phyloP scores from a whole-genome alignment of 2,797 vertebrate species.

The Hemibagrus guttatus region DNA sequence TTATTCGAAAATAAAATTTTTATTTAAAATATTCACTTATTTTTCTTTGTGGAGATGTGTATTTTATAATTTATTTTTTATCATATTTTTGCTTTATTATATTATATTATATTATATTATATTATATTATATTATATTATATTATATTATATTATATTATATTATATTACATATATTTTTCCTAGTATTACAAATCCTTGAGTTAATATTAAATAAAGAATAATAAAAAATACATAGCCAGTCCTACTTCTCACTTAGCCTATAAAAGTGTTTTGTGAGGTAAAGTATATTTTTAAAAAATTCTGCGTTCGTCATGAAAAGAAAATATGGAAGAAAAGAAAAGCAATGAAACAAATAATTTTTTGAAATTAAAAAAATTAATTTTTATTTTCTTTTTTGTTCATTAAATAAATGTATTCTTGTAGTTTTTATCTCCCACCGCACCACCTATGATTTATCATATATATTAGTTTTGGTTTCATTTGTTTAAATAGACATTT shows the following conservation, averaged over 20 bases:
- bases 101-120: too few relatives aligned
- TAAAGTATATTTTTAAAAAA: too few relatives aligned
- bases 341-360: neutral
- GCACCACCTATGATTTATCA: neutral
- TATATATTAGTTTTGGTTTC: neutral
- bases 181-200: neutral
- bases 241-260: too few relatives aligned
- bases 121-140: too few relatives aligned
- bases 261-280: neutral
- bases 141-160: too few relatives aligned
- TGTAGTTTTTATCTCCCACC: neutral
- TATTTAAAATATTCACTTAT: too few relatives aligned
- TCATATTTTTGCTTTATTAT: too few relatives aligned
- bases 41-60: too few relatives aligned
- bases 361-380: too few relatives aligned
- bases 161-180: too few relatives aligned
- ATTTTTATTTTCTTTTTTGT: neutral
- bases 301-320: neutral
- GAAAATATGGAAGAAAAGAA: accelerated
- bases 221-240: neutral
- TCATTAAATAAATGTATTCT: neutral
- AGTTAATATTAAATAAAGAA: neutral
- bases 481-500: neutral
- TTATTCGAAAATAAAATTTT: too few relatives aligned
- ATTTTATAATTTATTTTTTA: too few relatives aligned